Evolutionary conservation across 2,888 invertebrate species (phyloP).

Genomic region (Diploptera punctata): DNA sequence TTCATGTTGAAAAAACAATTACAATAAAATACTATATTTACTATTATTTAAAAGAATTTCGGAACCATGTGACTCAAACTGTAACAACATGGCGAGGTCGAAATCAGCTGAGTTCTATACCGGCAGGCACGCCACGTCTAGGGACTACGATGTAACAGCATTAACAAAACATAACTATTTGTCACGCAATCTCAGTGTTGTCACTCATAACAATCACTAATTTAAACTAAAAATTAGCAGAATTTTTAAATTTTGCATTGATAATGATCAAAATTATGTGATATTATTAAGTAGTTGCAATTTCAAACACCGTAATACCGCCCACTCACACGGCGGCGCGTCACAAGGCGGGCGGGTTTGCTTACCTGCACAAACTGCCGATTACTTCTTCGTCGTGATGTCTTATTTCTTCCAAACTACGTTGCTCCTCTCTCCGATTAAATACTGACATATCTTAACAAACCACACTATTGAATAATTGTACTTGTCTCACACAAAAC

Average conservation of each 20-base stretch:
- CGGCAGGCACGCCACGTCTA: slow-evolving; percentile 41
- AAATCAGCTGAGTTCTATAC: slow-evolving; percentile 47
- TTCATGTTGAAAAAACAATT: too few species aligned
- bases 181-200: background rate
- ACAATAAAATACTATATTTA: background rate
- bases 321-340: slow-evolving; percentile 37
- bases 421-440: slow-evolving; percentile 59
- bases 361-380: slow-evolving; percentile 59
- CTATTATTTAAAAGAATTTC: slow-evolving; percentile 7
- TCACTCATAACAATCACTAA: background rate
- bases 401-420: slow-evolving; percentile 60
- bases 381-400: slow-evolving; percentile 60
- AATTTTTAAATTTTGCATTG: background rate
- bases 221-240: background rate
- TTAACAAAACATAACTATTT: background rate
- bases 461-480: slow-evolving; percentile 39
- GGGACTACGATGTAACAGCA: background rate
- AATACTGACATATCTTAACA: slow-evolving; percentile 61
- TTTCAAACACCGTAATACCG: slow-evolving; percentile 28
- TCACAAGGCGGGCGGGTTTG: slow-evolving; percentile 36
- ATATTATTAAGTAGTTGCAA: background rate
- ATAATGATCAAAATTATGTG: background rate
- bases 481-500: slow-evolving; percentile 41
- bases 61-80: slow-evolving; percentile 33
- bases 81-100: slow-evolving; percentile 48